A percentile compares a stretch with the other conserved stretches of the same genome.
Evolutionary conservation across 2,113 vertebrate species (phyloP).

Genomic region (Rattus rattus): DNA sequence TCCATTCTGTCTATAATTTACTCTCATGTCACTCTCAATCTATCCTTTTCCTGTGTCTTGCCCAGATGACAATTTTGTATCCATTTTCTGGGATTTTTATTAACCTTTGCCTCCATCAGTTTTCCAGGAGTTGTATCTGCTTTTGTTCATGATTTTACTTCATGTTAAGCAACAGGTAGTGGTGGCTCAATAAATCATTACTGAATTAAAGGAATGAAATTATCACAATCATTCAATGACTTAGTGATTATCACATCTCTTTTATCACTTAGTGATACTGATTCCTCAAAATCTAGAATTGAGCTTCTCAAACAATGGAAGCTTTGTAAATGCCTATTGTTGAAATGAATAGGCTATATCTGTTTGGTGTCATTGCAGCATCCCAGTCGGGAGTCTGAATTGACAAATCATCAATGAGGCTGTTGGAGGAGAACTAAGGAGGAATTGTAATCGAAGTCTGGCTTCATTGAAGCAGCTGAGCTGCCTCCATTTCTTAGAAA

Average conservation of each 20-base stretch:
- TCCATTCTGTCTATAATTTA: rapidly evolving
- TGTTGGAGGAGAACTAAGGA: background rate
- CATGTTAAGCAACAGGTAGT: background rate
- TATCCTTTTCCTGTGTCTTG: background rate
- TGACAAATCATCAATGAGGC: rapidly evolving
- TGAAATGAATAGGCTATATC: background rate
- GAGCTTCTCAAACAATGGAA: background rate
- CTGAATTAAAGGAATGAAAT: background rate
- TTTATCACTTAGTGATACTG: background rate
- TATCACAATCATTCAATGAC: background rate
- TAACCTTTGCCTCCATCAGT: background rate
- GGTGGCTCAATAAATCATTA: conserved; percentile 16
- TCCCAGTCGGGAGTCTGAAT: background rate
- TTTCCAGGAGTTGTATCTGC: background rate
- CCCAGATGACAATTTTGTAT: background rate
- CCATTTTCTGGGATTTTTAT: background rate
- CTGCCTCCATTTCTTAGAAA: background rate
- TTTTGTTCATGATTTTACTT: background rate
- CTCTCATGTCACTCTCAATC: rapidly evolving
- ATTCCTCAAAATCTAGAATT: background rate
- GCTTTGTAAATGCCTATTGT: background rate
- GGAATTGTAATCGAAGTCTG: background rate
- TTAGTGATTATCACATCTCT: background rate
- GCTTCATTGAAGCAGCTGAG: background rate
- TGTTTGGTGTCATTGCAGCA: background rate